Percentiles rank a stretch among this genome's conserved stretches.
Evolutionary conservation across 2,113 vertebrate species (phyloP).

Genomic region (Speoplatyrhinus poulsoni): DNA sequence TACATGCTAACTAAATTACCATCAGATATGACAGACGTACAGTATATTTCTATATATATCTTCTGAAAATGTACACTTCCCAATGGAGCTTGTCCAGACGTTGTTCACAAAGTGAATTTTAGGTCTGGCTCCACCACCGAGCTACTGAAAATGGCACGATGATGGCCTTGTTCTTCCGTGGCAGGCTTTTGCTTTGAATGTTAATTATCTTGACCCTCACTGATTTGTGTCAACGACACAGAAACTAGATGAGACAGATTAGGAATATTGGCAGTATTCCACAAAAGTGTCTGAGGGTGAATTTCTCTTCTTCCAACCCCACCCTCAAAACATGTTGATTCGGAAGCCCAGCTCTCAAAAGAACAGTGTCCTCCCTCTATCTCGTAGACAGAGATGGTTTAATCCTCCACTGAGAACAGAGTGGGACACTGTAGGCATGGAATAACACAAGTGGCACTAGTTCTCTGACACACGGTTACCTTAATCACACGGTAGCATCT

Average conservation of each 20-base stretch:
- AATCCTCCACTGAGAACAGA: slow-evolving; percentile 7
- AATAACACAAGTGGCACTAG: slow-evolving; percentile 18
- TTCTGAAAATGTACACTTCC: no score
- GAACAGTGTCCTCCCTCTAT: not conserved
- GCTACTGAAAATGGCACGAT: no score
- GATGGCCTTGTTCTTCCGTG: not conserved
- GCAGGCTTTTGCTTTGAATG: not conserved
- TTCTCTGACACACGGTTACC: not conserved
- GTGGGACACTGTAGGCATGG: slow-evolving; percentile 7
- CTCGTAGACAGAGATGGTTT: not conserved
- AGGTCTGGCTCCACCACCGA: no score
- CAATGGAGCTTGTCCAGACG: no score
- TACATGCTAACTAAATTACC: no score
- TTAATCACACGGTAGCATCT: not conserved
- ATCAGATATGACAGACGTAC: no score
- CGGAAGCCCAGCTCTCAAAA: not conserved
- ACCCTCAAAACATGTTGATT: slow-evolving; percentile 19
- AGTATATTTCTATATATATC: no score
- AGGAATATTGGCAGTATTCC: not conserved
- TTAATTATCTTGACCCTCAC: not conserved
- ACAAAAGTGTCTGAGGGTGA: not conserved
- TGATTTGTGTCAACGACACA: not conserved
- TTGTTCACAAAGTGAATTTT: no score
- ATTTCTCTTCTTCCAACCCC: slow-evolving; percentile 24
- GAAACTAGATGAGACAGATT: slow-evolving; percentile 2